A percentile compares a stretch with the other conserved stretches of the same genome.
These are phyloP conservation scores for Dinomys branickii DNA, from an alignment of 2,113 vertebrate species.

Conservation along the genomic window DNA sequence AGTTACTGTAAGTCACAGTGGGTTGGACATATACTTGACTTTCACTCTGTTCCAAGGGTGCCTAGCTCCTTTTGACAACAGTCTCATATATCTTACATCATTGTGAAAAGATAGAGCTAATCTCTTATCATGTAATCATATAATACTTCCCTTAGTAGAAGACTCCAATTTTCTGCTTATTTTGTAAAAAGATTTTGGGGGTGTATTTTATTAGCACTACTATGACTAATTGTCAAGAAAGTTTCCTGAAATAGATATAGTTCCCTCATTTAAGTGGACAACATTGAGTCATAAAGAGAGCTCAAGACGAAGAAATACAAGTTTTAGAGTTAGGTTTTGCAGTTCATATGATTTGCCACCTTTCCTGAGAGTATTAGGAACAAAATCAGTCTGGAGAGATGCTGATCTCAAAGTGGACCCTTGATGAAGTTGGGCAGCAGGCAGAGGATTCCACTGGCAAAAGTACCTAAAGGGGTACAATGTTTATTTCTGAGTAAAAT, in stretches of 20 bases:
- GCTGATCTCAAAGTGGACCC: background rate
- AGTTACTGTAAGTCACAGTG: background rate
- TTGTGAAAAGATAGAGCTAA: background rate
- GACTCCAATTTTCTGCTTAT: background rate
- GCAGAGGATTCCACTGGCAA: background rate
- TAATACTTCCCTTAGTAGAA: background rate
- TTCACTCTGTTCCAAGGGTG: slow-evolving; percentile 3
- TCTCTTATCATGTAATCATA: background rate
- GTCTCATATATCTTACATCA: background rate
- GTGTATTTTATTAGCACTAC: background rate
- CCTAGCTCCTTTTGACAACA: background rate
- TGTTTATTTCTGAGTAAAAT: background rate
- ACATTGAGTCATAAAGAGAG: background rate
- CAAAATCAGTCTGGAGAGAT: background rate
- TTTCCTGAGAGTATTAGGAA: background rate
- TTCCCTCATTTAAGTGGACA: background rate
- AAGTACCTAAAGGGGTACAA: background rate
- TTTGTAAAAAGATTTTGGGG: background rate
- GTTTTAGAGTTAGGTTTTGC: background rate
- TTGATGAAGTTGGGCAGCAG: background rate
- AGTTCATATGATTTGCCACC: background rate
- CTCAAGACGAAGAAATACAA: background rate
- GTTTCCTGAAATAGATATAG: background rate
- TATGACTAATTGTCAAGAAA: slow-evolving; percentile 4
- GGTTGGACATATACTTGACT: background rate